Conservation (phyloP, 2,113 vertebrate species). For the Coptodon rendalli region DNA sequence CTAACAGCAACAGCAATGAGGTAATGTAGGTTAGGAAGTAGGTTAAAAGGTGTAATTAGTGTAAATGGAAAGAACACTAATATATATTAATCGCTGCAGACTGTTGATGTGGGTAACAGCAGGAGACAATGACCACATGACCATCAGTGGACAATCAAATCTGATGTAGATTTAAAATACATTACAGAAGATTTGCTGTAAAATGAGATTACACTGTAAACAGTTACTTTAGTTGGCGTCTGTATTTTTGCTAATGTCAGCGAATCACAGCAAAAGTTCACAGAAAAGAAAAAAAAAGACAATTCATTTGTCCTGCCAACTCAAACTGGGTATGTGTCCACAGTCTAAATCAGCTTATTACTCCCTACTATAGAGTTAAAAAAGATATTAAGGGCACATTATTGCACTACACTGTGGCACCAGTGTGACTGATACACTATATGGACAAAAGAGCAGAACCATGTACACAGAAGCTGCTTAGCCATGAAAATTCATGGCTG, state of each 20-base stretch:
- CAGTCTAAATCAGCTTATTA: not conserved
- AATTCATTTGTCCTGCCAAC: not conserved
- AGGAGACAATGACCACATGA: constrained; percentile 21
- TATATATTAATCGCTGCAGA: constrained; percentile 31
- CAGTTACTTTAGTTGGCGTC: not conserved
- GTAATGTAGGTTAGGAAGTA: constrained; percentile 34
- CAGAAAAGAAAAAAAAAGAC: not conserved
- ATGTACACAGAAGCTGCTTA: not conserved
- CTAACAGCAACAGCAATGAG: constrained; percentile 32
- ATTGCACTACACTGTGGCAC: not conserved
- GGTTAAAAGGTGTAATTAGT: constrained; percentile 44
- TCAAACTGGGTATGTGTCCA: not conserved
- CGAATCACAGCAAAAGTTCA: not conserved
- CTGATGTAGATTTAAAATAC: not conserved
- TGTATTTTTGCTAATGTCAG: not conserved
- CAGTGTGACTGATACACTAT: not conserved
- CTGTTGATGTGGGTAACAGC: constrained; percentile 23
- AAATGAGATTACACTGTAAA: not conserved
- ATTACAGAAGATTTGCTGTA: not conserved
- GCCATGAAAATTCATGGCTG: not conserved
- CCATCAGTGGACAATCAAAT: constrained; percentile 8
- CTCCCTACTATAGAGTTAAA: not conserved
- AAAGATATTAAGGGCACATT: not conserved
- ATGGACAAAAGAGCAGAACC: not conserved
- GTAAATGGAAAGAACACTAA: constrained; percentile 36